Conservation (phyloP, 2,888 invertebrate species). For the Diaphora mendica region DNA sequence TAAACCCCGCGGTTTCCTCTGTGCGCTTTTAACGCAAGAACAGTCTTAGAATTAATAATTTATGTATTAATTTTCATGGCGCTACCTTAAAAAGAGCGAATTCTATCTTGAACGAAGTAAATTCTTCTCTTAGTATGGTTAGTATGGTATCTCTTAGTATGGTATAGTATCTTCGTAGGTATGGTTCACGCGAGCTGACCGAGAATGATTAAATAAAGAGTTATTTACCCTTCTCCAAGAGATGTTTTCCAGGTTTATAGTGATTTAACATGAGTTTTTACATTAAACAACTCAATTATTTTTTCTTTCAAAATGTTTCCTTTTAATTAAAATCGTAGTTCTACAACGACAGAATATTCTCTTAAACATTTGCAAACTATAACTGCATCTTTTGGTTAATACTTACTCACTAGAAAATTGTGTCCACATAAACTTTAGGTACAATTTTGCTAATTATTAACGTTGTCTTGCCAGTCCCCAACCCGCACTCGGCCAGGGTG, state of each 20-base stretch:
- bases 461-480: no score
- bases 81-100: not conserved
- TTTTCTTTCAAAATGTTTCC: not conserved
- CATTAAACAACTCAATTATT: not conserved
- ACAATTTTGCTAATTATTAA: no score
- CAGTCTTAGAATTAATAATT: not conserved
- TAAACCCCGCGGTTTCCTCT: not conserved
- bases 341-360: no score
- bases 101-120: not conserved
- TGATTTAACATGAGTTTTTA: not conserved
- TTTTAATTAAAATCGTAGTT: not conserved
- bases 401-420: no score
- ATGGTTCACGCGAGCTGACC: no score
- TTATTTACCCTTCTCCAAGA: not conserved
- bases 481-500: no score
- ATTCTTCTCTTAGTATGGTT: not conserved
- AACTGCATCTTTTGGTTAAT: no score
- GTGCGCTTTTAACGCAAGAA: not conserved
- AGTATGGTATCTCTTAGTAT: not conserved
- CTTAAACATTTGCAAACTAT: no score
- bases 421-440: no score
- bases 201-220: no score
- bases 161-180: no score
- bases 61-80: not conserved
- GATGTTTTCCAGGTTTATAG: not conserved